Conservation (phyloP, 1,140 invertebrate genomes). For the Aphidius ervi region DNA sequence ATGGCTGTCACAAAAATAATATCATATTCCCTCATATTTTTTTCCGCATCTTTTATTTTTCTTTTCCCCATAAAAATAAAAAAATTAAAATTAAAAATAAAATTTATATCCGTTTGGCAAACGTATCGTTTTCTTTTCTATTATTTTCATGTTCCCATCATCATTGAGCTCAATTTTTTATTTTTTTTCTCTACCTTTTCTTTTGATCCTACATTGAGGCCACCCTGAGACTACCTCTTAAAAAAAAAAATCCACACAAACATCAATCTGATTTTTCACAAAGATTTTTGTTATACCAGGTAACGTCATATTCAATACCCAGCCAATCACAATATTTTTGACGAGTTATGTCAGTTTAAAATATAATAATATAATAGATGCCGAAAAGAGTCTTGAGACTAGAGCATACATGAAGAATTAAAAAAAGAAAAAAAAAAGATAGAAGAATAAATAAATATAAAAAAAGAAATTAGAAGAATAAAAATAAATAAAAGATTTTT, state of each 20-base stretch:
- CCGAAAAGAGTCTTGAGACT: conserved; percentile 13
- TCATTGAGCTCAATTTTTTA: conserved; percentile 1
- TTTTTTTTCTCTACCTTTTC: conserved; percentile 15
- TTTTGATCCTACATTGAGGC: conserved; percentile 13
- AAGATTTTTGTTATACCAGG: conserved; percentile 30
- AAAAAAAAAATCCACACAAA: conserved; percentile 7
- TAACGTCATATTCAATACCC: conserved; percentile 47
- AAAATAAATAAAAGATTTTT: not conserved
- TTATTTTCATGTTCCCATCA: conserved; percentile 6
- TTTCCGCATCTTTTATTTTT: not conserved
- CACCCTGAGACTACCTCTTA: not conserved
- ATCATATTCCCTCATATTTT: conserved; percentile 15
- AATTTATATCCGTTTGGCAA: conserved; percentile 23
- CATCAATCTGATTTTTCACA: conserved; percentile 15
- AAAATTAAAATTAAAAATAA: not conserved
- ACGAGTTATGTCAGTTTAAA: conserved; percentile 51
- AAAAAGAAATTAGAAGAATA: not conserved
- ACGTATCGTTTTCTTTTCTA: conserved; percentile 18
- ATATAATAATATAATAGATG: conserved; percentile 25
- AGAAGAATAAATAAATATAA: conserved; percentile 5
- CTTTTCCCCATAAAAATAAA: not conserved
- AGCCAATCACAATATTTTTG: conserved; percentile 56
- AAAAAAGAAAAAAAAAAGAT: conserved; percentile 5
- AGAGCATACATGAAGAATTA: not conserved
- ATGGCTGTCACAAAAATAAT: conserved; percentile 19